A percentile compares a stretch with the other conserved stretches of the same genome.
phyloP scores from a whole-genome alignment of 2,888 invertebrate species.

The Sinotaia quadrata region DNA sequence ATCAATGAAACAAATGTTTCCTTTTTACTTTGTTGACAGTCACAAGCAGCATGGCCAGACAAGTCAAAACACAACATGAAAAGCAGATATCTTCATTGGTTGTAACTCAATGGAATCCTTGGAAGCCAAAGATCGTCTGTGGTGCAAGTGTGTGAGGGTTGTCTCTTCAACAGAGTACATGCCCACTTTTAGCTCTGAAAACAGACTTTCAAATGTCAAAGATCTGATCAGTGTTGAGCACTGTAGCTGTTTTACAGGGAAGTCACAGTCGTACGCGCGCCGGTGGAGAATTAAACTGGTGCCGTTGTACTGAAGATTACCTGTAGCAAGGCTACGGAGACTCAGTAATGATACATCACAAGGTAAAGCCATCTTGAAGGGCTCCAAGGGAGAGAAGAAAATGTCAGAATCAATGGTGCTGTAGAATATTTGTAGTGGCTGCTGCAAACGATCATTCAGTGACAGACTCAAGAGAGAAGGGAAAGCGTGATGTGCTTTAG shows the following conservation, averaged over 20 bases:
- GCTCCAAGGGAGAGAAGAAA: conserved; percentile 42
- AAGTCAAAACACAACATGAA: conserved; percentile 30
- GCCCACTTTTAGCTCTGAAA: conserved; percentile 43
- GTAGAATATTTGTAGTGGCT: conserved; percentile 50
- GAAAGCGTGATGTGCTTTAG: conserved; percentile 36
- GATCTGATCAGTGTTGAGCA: conserved; percentile 40
- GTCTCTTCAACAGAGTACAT: conserved; percentile 47
- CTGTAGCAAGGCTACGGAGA: conserved; percentile 53
- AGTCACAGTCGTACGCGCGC: conserved; percentile 57
- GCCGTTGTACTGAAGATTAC: conserved; percentile 54
- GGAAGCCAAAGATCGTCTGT: conserved; percentile 39
- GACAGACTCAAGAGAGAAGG: conserved; percentile 51
- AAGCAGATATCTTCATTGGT: conserved; percentile 56
- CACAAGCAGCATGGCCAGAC: no score
- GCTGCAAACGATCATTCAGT: conserved; percentile 52
- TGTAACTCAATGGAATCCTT: conserved; percentile 42
- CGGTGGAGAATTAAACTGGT: conserved; percentile 62
- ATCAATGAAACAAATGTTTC: no score
- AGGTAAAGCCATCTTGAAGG: conserved; percentile 49
- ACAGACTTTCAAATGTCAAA: conserved; percentile 41
- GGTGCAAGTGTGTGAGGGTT: conserved; percentile 53
- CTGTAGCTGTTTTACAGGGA: conserved; percentile 40
- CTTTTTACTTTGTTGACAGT: no score
- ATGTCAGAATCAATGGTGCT: conserved; percentile 49
- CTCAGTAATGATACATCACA: conserved; percentile 59